Percentiles rank a stretch among this genome's conserved stretches.
These are phyloP conservation scores for Amblyopsis rosae DNA, from an alignment of 2,113 vertebrate species.

Conservation along the genomic window DNA sequence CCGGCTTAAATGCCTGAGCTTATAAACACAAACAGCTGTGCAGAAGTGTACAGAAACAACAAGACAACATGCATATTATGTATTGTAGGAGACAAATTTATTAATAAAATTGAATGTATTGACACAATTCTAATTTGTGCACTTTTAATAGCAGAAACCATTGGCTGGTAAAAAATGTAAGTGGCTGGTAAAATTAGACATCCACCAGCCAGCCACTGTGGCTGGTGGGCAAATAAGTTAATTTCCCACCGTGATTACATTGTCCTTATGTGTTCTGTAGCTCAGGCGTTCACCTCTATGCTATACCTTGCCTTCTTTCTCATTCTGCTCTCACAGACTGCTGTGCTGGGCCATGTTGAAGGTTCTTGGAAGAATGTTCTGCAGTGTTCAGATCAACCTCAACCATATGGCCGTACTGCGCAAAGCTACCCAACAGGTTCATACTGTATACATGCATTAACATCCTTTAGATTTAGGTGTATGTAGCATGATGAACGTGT, in stretches of 20 bases:
- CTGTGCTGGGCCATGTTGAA: constrained; percentile 73
- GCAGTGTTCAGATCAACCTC: constrained; percentile 73
- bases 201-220: no score
- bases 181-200: no score
- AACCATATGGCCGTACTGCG: constrained; percentile 69
- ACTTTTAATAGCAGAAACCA: no score
- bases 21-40: no score
- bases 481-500: not conserved
- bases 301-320: constrained; percentile 2
- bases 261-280: constrained; percentile 16
- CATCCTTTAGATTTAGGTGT: not conserved
- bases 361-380: constrained; percentile 64
- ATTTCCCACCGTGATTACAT: not conserved
- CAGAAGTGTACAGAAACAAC: no score
- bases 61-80: no score
- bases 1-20: no score
- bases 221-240: no score
- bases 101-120: no score
- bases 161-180: no score
- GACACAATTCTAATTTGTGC: no score
- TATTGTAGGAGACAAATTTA: no score
- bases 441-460: not conserved
- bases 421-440: constrained; percentile 68
- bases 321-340: constrained; percentile 53
- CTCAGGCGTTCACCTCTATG: not conserved